These are phyloP conservation scores for Vireo griseus DNA, from an alignment of 2,797 vertebrate species.

Conservation along the genomic window DNA sequence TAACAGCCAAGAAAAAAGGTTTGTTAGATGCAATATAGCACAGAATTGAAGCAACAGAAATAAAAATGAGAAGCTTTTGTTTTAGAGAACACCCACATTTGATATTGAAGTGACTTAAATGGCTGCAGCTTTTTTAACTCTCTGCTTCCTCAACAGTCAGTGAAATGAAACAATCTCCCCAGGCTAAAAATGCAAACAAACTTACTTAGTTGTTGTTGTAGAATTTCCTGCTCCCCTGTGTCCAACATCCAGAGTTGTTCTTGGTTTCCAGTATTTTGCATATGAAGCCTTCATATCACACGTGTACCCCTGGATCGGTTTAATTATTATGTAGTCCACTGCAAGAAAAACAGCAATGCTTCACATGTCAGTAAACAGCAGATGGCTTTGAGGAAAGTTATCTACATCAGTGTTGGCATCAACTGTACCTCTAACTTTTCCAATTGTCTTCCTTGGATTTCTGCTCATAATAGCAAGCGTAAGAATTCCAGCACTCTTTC, in stretches of 20 bases:
- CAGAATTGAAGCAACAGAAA: background rate
- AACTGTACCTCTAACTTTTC: constrained; percentile 91
- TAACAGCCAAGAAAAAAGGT: constrained; percentile 26
- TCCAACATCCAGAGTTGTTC: constrained; percentile 89
- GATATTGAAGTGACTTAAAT: background rate
- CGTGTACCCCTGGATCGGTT: constrained; percentile 81
- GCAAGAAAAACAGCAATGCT: background rate
- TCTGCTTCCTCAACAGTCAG: background rate
- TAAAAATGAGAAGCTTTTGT: background rate
- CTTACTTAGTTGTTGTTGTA: constrained; percentile 89
- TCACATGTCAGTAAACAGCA: background rate
- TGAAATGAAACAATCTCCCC: background rate
- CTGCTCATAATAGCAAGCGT: constrained; percentile 95
- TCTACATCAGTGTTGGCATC: background rate
- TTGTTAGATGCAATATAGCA: background rate
- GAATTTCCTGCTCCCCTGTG: constrained; percentile 94
- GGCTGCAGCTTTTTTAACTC: background rate
- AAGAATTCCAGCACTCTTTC: constrained; percentile 84
- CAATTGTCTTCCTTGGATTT: constrained; percentile 90
- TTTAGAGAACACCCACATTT: background rate
- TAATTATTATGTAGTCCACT: constrained; percentile 96
- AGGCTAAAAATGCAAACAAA: background rate
- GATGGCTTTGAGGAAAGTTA: background rate
- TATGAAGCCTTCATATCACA: constrained; percentile 91
- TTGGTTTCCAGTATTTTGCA: constrained; percentile 91